Conservation (phyloP, 2,797 vertebrate genomes). For the Rhynchonycteris naso region DNA sequence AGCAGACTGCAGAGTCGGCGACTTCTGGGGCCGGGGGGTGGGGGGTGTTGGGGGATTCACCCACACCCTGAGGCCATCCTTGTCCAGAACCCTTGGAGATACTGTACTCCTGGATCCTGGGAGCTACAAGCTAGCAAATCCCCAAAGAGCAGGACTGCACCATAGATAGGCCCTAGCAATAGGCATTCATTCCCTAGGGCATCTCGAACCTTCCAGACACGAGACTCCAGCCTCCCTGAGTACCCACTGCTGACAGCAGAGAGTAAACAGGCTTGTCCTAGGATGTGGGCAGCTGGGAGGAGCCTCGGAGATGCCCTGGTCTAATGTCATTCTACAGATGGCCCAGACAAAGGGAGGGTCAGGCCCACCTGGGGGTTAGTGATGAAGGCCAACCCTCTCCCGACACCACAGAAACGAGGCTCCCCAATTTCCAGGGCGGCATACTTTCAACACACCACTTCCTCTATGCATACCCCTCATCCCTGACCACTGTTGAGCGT, state of each 20-base stretch:
- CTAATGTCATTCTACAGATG: neutral
- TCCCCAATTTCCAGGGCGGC: neutral
- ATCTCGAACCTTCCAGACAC: neutral
- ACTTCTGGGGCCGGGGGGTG: no score
- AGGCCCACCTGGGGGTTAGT: neutral
- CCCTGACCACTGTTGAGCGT: neutral
- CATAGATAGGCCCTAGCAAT: neutral
- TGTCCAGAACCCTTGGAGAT: neutral
- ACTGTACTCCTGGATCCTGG: neutral
- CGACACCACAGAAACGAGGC: neutral
- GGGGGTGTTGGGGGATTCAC: no score
- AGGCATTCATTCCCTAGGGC: fast-evolving
- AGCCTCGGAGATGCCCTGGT: no score
- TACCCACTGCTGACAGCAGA: neutral
- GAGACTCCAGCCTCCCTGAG: neutral
- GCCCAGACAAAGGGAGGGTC: neutral
- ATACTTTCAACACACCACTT: fast-evolving
- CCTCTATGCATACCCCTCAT: neutral
- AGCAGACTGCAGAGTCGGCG: neutral
- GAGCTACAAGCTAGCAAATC: neutral
- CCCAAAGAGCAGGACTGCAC: fast-evolving
- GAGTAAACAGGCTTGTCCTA: neutral
- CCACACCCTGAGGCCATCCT: neutral
- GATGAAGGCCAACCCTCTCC: neutral
- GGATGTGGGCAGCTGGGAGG: neutral